These are phyloP conservation scores for Lomographa bimaculata DNA, from an alignment of 2,888 invertebrate species.

Conservation along the genomic window DNA sequence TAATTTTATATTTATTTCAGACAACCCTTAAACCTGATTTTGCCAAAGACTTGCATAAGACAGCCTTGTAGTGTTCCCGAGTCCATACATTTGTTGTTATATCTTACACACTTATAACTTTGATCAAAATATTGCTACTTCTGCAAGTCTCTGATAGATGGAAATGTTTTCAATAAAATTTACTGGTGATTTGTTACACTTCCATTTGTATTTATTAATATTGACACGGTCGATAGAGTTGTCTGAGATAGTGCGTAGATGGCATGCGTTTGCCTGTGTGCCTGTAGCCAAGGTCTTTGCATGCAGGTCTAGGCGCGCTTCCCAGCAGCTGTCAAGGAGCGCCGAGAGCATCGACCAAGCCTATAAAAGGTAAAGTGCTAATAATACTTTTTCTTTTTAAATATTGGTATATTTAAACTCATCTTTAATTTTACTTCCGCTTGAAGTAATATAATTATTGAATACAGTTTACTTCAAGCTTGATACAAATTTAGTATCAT, in stretches of 20 bases:
- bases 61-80: neutral
- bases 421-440: no score
- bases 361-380: conserved; percentile 83
- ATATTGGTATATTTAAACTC: no score
- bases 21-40: conserved; percentile 32
- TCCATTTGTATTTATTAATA: conserved; percentile 8
- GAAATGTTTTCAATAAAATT: no score
- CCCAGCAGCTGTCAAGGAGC: conserved; percentile 90
- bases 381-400: no score
- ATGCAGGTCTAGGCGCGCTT: conserved; percentile 93
- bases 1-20: conserved; percentile 41
- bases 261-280: conserved; percentile 76
- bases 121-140: no score
- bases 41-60: no score
- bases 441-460: no score
- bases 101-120: no score
- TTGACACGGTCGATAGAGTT: conserved; percentile 37
- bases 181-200: neutral
- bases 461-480: no score
- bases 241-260: conserved; percentile 47
- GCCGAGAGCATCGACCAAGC: conserved; percentile 86
- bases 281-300: conserved; percentile 77
- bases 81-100: neutral
- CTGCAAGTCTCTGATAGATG: no score
- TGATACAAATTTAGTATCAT: no score